Percentiles rank a stretch among this genome's conserved stretches.
phyloP scores from a whole-genome alignment of 2,888 invertebrate genomes.

The Nephrotoma appendiculata region DNA sequence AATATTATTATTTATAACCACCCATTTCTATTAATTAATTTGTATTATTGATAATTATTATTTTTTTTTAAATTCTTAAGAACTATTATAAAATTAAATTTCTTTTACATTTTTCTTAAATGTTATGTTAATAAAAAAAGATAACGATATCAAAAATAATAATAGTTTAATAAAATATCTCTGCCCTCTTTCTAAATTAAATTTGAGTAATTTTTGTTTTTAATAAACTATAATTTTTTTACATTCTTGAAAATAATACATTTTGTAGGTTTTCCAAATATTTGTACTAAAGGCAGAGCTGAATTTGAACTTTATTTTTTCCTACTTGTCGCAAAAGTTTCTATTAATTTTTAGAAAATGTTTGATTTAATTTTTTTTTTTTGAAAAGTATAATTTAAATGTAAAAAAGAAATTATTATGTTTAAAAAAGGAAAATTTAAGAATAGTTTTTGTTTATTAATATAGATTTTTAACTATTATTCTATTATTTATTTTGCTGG shows the following conservation, averaged over 20 bases:
- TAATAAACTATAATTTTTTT: neutral
- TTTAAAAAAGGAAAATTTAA: neutral
- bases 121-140: neutral
- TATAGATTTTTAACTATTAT: neutral
- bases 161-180: neutral
- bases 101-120: neutral
- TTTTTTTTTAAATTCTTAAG: neutral
- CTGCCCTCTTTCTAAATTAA: neutral
- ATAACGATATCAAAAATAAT: neutral
- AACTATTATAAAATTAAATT: neutral
- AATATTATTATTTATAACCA: neutral
- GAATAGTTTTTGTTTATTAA: neutral
- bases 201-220: neutral
- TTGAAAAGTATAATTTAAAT: neutral
- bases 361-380: neutral
- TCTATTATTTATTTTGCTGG: neutral
- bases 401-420: neutral
- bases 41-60: neutral
- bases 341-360: neutral
- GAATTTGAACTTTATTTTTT: conserved; percentile 1
- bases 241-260: neutral
- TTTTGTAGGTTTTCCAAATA: neutral
- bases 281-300: conserved; percentile 1
- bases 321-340: neutral
- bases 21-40: neutral